These are phyloP conservation scores for Coccyzus lansbergi DNA, from an alignment of 2,797 vertebrate genomes.

Conservation along the genomic window DNA sequence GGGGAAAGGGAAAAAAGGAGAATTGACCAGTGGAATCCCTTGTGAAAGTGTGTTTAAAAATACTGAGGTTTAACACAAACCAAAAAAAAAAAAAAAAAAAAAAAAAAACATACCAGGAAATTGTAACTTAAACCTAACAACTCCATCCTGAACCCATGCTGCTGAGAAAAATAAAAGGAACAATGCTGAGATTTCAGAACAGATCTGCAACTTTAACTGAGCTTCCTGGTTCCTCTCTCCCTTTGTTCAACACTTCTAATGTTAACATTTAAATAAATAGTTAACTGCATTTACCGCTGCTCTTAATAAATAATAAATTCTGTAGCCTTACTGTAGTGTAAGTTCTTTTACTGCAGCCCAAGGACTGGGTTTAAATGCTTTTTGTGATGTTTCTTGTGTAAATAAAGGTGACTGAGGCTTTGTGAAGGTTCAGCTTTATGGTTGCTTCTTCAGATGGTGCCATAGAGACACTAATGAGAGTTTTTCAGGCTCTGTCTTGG, in stretches of 20 bases:
- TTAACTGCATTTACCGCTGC: neutral
- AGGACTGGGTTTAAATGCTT: constrained; percentile 10
- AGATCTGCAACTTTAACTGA: constrained; percentile 29
- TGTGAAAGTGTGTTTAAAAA: constrained; percentile 60
- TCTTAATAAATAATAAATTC: neutral
- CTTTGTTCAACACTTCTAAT: constrained; percentile 33
- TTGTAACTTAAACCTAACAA: constrained; percentile 67
- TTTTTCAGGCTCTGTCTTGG: neutral
- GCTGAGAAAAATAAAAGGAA: constrained; percentile 66
- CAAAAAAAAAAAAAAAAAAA: constrained; percentile 34
- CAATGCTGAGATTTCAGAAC: constrained; percentile 55
- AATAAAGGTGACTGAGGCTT: constrained; percentile 19
- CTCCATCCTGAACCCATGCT: constrained; percentile 70
- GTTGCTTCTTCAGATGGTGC: neutral
- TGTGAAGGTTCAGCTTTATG: neutral
- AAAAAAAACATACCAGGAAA: constrained; percentile 62
- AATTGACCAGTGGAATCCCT: constrained; percentile 42
- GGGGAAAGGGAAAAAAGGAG: constrained; percentile 26
- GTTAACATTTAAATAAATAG: constrained; percentile 45
- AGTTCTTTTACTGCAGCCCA: neutral
- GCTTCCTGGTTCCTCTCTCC: constrained; percentile 56
- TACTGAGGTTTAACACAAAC: constrained; percentile 55
- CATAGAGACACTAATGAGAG: neutral
- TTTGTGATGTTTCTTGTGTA: constrained; percentile 28
- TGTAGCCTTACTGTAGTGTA: neutral